A percentile compares a stretch with the other conserved stretches of the same genome.
phyloP scores from a whole-genome alignment of 2,888 invertebrate genomes.

The Pegoplata infirma region DNA sequence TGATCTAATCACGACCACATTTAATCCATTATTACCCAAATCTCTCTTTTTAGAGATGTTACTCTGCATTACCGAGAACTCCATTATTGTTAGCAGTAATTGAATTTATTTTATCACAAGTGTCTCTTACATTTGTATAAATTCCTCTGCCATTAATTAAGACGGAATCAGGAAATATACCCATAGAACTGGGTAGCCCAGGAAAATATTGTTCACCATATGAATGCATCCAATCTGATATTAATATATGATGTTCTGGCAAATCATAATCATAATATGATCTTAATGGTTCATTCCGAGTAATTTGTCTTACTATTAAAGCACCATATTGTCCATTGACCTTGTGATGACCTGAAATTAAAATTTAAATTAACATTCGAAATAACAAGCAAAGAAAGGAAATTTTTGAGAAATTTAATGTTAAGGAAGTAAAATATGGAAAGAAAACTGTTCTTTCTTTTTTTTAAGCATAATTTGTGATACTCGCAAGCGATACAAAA shows the following conservation, averaged over 20 bases:
- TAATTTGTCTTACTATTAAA: conserved; percentile 84
- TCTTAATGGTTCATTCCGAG: conserved; percentile 81
- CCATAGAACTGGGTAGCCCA: conserved; percentile 66
- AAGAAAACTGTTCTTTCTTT: neutral
- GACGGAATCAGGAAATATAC: conserved; percentile 68
- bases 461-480: too few relatives aligned
- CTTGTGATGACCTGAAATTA: conserved; percentile 82
- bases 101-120: neutral
- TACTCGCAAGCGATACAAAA: too few relatives aligned
- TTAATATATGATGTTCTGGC: conserved; percentile 83
- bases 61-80: too few relatives aligned
- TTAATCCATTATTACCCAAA: too few relatives aligned
- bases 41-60: too few relatives aligned
- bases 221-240: conserved; percentile 89
- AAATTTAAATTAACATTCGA: too few relatives aligned
- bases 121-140: conserved; percentile 64
- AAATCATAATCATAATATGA: conserved; percentile 86
- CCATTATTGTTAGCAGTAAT: too few relatives aligned
- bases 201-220: conserved; percentile 76
- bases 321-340: conserved; percentile 89
- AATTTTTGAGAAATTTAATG: too few relatives aligned
- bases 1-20: too few relatives aligned
- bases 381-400: too few relatives aligned
- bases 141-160: conserved; percentile 73
- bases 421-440: too few relatives aligned